These are phyloP conservation scores for Myotis daubentonii DNA, from an alignment of 2,797 vertebrate species.

Conservation along the genomic window DNA sequence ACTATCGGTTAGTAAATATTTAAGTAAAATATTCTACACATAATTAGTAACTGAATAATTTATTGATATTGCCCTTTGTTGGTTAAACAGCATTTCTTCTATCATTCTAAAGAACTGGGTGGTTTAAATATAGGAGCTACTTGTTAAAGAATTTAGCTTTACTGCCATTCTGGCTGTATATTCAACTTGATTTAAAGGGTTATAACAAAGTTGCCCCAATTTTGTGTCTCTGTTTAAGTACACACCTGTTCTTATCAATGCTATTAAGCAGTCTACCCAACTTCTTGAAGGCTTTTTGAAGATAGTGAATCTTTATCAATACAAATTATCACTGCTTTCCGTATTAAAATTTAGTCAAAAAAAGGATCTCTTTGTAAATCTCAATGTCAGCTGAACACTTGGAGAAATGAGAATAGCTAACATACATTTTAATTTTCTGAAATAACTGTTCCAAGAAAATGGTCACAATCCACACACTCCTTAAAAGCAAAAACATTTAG, in stretches of 20 bases:
- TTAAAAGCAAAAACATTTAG: background rate
- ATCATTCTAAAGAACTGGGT: background rate
- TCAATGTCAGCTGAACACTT: background rate
- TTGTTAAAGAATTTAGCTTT: conserved; percentile 23
- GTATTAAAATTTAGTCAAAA: background rate
- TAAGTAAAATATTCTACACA: background rate
- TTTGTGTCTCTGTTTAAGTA: background rate
- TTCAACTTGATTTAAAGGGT: background rate
- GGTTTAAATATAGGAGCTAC: background rate
- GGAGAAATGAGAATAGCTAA: background rate
- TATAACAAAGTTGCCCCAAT: background rate
- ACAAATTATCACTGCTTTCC: background rate
- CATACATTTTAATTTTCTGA: conserved; percentile 6
- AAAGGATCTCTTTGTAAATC: background rate
- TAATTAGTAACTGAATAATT: background rate
- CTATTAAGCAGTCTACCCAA: background rate
- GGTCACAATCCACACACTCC: background rate
- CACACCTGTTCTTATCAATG: background rate
- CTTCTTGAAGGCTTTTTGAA: background rate
- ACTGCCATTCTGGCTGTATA: background rate
- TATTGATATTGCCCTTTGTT: background rate
- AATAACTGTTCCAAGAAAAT: conserved; percentile 22
- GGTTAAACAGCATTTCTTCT: conserved; percentile 26
- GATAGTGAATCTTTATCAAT: background rate
- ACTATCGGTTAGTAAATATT: background rate